These are phyloP conservation scores for Diorhabda carinulata DNA, from an alignment of 1,140 invertebrate species.

Conservation along the genomic window DNA sequence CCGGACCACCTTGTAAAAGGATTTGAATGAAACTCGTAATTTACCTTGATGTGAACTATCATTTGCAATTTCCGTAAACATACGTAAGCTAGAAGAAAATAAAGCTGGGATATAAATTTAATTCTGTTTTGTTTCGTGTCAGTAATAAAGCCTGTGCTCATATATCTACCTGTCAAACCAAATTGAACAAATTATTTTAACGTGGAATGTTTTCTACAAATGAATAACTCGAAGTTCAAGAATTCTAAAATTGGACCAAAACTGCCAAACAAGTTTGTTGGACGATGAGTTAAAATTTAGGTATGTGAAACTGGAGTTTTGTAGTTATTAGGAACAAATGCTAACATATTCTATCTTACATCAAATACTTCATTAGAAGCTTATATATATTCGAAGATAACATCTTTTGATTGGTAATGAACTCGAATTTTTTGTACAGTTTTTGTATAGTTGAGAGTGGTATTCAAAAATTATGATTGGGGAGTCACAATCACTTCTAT, in stretches of 20 bases:
- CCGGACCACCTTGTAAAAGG: too few species aligned
- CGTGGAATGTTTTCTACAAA: not conserved
- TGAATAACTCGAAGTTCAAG: not conserved
- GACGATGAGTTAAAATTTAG: not conserved
- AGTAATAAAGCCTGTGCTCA: not conserved
- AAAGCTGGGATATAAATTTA: not conserved
- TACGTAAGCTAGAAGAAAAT: not conserved
- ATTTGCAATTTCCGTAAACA: not conserved
- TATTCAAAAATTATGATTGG: too few species aligned
- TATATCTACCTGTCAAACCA: not conserved
- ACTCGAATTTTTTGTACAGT: too few species aligned
- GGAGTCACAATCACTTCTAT: too few species aligned
- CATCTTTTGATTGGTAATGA: too few species aligned
- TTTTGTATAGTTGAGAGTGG: too few species aligned
- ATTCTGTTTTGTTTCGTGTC: slow-evolving; percentile 2
- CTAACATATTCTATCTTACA: too few species aligned
- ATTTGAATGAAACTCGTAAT: too few species aligned
- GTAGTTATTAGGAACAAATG: too few species aligned
- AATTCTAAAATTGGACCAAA: not conserved
- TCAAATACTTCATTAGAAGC: too few species aligned
- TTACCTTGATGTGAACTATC: not conserved
- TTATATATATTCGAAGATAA: too few species aligned
- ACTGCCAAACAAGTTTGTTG: not conserved
- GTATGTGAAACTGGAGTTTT: not conserved
- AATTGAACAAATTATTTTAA: not conserved